Base-by-base conservation (phyloP, 92 coral and sea anemone species). In the Porites rus region DNA sequence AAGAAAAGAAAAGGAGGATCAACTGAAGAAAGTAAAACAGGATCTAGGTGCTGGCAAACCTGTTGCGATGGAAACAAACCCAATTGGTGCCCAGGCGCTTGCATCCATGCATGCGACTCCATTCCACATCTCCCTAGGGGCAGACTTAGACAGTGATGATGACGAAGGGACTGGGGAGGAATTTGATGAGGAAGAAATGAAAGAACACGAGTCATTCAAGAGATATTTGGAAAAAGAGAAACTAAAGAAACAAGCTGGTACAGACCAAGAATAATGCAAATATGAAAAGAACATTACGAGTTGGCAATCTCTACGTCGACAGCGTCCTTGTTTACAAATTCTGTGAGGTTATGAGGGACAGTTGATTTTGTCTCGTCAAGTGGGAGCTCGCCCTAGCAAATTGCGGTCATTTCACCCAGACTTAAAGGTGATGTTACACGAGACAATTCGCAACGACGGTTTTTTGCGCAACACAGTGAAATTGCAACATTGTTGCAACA, bases 31-130 rank as follows among this genome's bases (percentile, higher is more conserved):
- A 77, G 77, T 96, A 24, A 86, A 93, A 74, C 92, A 91, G 77
- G 98, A 96, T 65, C 84, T 96, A 10, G 99, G 99, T 3, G 92
- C 93, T 76, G 99, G 99, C 60, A 89, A 92, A 84, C 69, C 86
- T 65, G 94, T 96, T 71, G 93, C 98, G 22, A 67, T 96, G 90
- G 91, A 76, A 76, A 72, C 88, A 38, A 73, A 71, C 22, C 82
- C 54, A 6, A 77, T 58, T 50, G 84, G 87, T 89, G 79, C 77
- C 56, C 86, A 87, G 59, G 70, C 84, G 75, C 61, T 87, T 16
- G 85, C 84, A 54, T 53, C 88, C 28, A 28, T 65, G 18, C 86
- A 62, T 43, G 92, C 90, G 25, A 86, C 81, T 69, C 92, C 86
- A 13, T 76, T 90, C 24, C 94, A 82, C 84, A 74, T 86, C 25